phyloP scores from a whole-genome alignment of 2,888 invertebrate genomes.

The Strigamia transsilvanica region DNA sequence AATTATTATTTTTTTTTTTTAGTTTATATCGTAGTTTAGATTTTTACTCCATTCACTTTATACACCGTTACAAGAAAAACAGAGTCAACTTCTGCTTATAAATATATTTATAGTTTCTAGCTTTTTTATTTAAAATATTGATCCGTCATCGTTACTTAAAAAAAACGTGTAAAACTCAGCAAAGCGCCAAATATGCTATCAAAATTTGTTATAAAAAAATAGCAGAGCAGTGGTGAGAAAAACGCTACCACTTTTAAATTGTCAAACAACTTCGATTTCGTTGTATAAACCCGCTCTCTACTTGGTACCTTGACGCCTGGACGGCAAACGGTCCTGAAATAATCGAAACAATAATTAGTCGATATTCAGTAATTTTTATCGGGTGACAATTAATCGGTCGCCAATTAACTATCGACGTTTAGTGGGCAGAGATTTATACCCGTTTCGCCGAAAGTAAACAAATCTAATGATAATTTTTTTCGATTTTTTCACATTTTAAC shows the following conservation, averaged over 20 bases:
- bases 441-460: no score
- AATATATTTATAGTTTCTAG: neutral
- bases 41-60: slow-evolving; percentile 17
- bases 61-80: neutral
- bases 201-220: slow-evolving; percentile 5
- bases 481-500: no score
- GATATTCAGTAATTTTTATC: no score
- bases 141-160: neutral
- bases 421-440: no score
- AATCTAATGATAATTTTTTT: no score
- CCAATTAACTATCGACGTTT: no score
- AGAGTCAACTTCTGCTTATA: neutral
- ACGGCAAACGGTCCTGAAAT: neutral
- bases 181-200: neutral
- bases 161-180: neutral
- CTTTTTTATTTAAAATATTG: neutral
- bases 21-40: no score
- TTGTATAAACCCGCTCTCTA: slow-evolving; percentile 2
- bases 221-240: neutral
- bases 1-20: no score
- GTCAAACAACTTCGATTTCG: neutral
- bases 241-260: neutral
- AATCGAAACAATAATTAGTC: neutral
- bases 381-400: no score
- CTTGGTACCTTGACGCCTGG: slow-evolving; percentile 15